Base-by-base conservation (phyloP, 2,113 vertebrate species). In the Sula dactylatra region DNA sequence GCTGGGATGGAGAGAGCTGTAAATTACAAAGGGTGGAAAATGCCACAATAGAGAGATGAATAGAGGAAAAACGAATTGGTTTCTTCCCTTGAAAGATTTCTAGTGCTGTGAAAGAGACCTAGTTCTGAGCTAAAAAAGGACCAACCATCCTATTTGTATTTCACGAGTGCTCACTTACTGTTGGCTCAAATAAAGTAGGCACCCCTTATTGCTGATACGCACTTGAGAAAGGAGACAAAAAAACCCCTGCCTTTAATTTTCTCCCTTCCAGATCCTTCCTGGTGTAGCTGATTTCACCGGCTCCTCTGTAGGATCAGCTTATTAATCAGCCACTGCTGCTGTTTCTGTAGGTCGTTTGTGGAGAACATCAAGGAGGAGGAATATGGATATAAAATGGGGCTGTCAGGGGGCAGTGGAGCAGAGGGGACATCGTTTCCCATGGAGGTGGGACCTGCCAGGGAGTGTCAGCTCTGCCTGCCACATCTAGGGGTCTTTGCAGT, bases 1-100 rank as follows among this genome's bases (percentile, higher is more conserved):
- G 38, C 92, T 95, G 92, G 86, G 90, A 83, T 34, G 36, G 54
- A 90, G 79, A 85, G 82, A 88, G 42, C 93, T 93, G 85, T 88
- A 86, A 96, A 93, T 93, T 80, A 73, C 66, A 49, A 78, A 36
- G 38, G 42, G 52, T 92, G 64, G 69, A 74, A 97, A 90, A 92
- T 73, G 82, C 62, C 66, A 77, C 70, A 80, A 62, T 40, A 62
- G 59, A 54, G 70, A 90, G 74, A 62, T 56, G 66, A 92, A 94
- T 50, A 52, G 38, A 22, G 21, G 3, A 4, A 3, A 34, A 45
- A n/a, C 36, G 38, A 70, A 22, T 5, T 16, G 29, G 11, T 88
- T 93, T 92, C 42, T 81, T 88, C 69, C 42, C 58, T 73, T 81
- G 64, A 55, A 96, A 62, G 79, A 54, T 71, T 90, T 88, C n/a